Evolutionary conservation across 1,140 invertebrate genomes (phyloP).

Genomic region (Spodoptera frugiperda): DNA sequence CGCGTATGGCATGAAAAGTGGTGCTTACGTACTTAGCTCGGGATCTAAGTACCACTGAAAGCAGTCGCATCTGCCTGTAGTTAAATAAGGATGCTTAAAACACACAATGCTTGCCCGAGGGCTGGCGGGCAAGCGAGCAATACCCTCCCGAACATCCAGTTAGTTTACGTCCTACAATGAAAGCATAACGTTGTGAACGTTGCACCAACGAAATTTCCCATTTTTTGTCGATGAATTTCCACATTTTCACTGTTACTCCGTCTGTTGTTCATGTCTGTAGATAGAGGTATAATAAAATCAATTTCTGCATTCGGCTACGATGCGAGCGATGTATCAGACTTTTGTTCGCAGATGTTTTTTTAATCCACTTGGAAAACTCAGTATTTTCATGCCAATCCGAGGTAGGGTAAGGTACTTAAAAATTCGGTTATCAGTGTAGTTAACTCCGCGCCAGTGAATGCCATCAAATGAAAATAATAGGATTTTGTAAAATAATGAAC

Average conservation of each 20-base stretch:
- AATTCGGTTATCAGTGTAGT: not conserved
- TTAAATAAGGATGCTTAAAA: slow-evolving; percentile 35
- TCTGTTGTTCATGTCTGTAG: no score
- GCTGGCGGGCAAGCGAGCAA: slow-evolving; percentile 1
- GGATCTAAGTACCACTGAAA: not conserved
- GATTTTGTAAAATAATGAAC: slow-evolving; percentile 16
- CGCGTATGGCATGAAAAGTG: slow-evolving; percentile 14
- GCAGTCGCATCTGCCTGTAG: slow-evolving; percentile 12
- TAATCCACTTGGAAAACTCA: no score
- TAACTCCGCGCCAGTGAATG: slow-evolving; percentile 17
- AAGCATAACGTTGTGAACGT: slow-evolving; percentile 6
- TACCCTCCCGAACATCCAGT: slow-evolving; percentile 8
- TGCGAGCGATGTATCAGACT: no score
- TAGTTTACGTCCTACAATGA: slow-evolving; percentile 19
- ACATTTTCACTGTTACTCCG: not conserved
- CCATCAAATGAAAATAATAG: slow-evolving; percentile 20
- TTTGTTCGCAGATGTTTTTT: no score
- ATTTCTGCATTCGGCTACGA: no score
- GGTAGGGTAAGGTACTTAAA: no score
- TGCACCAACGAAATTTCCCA: not conserved
- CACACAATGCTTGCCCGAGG: slow-evolving; percentile 27
- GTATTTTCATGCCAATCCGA: no score
- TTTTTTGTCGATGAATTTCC: slow-evolving; percentile 10
- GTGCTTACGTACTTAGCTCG: slow-evolving; percentile 1
- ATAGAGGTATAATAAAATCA: no score